Conservation (phyloP, 2,113 vertebrate species). For the Nestor notabilis region DNA sequence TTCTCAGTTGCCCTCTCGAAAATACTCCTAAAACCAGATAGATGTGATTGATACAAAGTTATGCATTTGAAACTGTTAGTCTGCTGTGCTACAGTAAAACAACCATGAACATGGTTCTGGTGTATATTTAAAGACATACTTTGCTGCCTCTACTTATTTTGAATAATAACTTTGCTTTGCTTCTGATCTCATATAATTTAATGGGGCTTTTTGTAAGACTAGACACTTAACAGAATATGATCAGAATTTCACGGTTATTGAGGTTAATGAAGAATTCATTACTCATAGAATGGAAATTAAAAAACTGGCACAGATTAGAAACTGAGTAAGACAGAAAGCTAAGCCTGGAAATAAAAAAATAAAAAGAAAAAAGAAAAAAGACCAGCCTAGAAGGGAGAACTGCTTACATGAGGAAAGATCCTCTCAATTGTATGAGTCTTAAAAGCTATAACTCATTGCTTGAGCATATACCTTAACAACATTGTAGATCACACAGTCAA, state of each 20-base stretch:
- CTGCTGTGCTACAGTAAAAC: neutral
- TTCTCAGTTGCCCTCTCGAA: fast-evolving
- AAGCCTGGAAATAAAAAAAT: fast-evolving
- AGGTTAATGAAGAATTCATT: neutral
- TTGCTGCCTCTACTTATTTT: neutral
- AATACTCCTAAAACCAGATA: neutral
- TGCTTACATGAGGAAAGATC: neutral
- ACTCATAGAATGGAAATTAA: neutral
- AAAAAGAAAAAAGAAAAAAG: too few species aligned
- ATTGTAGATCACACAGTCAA: neutral
- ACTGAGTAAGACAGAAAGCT: neutral
- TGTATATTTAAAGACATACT: neutral
- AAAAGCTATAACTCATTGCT: neutral
- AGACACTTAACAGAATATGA: neutral
- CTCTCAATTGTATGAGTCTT: neutral
- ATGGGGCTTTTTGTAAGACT: neutral
- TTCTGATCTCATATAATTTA: neutral
- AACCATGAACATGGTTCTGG: neutral
- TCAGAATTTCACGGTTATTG: neutral
- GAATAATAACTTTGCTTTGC: neutral
- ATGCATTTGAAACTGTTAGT: neutral
- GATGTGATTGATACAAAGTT: neutral
- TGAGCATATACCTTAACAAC: neutral
- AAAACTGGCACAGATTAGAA: neutral
- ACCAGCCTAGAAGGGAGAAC: neutral